Evolutionary conservation across 2,888 invertebrate species (phyloP).

Genomic region (Drosophila pseudotalamancana): DNA sequence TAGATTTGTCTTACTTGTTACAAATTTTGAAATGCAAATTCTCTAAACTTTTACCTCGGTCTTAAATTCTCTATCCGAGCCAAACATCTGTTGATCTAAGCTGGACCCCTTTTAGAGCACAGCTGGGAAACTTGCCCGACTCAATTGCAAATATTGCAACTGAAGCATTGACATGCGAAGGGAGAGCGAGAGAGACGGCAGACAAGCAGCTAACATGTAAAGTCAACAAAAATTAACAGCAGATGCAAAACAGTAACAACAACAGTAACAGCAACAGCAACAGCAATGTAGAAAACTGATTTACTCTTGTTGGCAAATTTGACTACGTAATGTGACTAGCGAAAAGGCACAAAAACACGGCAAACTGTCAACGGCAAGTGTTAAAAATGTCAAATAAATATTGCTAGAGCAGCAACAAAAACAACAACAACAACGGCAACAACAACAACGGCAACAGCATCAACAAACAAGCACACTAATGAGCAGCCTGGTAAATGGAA

Average conservation of each 20-base stretch:
- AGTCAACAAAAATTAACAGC: slow-evolving; percentile 60
- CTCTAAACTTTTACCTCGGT: too few relatives aligned
- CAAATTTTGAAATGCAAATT: too few relatives aligned
- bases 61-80: too few relatives aligned
- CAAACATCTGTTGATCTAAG: slow-evolving; percentile 1
- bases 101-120: background rate
- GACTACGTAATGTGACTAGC: slow-evolving; percentile 43
- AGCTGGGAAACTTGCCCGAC: background rate
- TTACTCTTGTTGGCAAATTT: slow-evolving; percentile 58
- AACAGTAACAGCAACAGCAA: slow-evolving; percentile 9
- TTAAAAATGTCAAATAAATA: slow-evolving; percentile 73
- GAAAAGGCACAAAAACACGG: slow-evolving; percentile 43
- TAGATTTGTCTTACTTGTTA: too few relatives aligned
- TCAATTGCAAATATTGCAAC: slow-evolving; percentile 5
- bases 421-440: slow-evolving; percentile 18
- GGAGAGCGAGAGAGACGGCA: slow-evolving; percentile 7
- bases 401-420: slow-evolving; percentile 43
- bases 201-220: slow-evolving; percentile 40
- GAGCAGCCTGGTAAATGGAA: slow-evolving; percentile 64
- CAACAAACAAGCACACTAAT: slow-evolving; percentile 63
- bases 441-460: slow-evolving; percentile 22
- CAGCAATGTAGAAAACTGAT: slow-evolving; percentile 60
- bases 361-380: slow-evolving; percentile 59
- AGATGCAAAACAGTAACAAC: slow-evolving; percentile 12
- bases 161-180: slow-evolving; percentile 5